Evolutionary conservation across 2,113 vertebrate genomes (phyloP).

Genomic region (Chaenocephalus aceratus): DNA sequence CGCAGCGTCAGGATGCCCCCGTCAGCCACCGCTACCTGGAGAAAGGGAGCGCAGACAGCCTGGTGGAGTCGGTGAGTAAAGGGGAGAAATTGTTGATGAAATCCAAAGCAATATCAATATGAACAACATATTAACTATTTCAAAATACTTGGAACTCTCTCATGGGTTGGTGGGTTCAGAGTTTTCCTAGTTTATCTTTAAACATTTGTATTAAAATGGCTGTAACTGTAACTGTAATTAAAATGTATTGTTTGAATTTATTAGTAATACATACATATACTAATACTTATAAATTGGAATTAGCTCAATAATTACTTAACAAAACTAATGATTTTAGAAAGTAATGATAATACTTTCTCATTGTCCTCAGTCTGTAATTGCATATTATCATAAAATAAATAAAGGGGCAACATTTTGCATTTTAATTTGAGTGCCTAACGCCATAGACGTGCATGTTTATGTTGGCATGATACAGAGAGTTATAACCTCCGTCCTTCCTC

Average conservation of each 20-base stretch:
- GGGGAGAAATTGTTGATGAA: background rate
- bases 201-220: too few species aligned
- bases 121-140: too few species aligned
- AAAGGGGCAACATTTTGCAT: background rate
- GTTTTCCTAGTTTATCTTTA: too few species aligned
- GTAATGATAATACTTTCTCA: background rate
- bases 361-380: background rate
- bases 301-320: background rate
- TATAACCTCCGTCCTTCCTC: background rate
- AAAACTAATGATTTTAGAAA: background rate
- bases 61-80: conserved; percentile 92
- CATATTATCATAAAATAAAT: background rate
- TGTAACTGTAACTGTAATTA: too few species aligned
- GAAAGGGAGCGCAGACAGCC: conserved; percentile 90
- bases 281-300: too few species aligned
- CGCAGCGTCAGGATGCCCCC: conserved; percentile 85
- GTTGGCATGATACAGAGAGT: background rate
- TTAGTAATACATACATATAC: too few species aligned
- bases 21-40: conserved; percentile 79
- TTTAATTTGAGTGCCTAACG: conserved; percentile 18
- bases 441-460: background rate
- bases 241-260: too few species aligned
- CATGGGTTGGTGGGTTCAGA: too few species aligned
- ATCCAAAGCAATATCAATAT: background rate
- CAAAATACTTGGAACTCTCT: too few species aligned